Base-by-base conservation (phyloP, 2,797 vertebrate genomes). In the Geotrypetes seraphini region DNA sequence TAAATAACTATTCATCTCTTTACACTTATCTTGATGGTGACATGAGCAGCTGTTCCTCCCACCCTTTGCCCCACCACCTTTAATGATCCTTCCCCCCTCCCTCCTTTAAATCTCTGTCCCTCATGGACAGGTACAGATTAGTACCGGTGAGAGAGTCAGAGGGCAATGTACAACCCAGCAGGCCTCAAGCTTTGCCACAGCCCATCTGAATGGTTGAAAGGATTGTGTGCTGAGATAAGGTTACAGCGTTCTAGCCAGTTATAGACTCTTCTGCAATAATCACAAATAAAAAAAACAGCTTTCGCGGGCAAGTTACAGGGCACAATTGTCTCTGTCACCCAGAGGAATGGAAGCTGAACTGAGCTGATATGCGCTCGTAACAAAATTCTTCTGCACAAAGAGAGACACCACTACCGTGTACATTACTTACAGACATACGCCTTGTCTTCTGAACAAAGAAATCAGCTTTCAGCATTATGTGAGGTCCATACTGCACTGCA, bases 1-100 rank as follows among this genome's bases (percentile, higher is more conserved):
- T 73, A 84, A 81, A 85, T 75, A 49, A 68, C 75, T 75, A 92
- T 92, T 85, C 86, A 91, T 92, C 89, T 90, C 78, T 69, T 69
- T 46, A 42, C 75, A 80, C 71, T 84, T 79, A 80, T 87, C 87
- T 87, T 57, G 48, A 63, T 36, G 75, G 63, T 71, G 80, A 80
- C 81, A 73, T 60, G 75, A 77, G 80, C 89, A 92, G 89, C 87
- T 90, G 91, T 68, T 10, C 41, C 53, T 31, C 21, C 3, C 39
- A 17, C 44, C 21, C 15, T 26, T 36, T 13, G 12, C 22, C 48
- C 35, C 8, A 1, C 2, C 31, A 28, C 56, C 39, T 33, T 8
- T 21, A 43, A 49, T 39, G 30, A 46, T 39, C 33, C n/a, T n/a
- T n/a, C n/a, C 27, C 37, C 18, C 39, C 36, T 39, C 63, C 21